These are phyloP conservation scores for Phoenicopterus ruber DNA, from an alignment of 2,113 vertebrate genomes.

Conservation along the genomic window DNA sequence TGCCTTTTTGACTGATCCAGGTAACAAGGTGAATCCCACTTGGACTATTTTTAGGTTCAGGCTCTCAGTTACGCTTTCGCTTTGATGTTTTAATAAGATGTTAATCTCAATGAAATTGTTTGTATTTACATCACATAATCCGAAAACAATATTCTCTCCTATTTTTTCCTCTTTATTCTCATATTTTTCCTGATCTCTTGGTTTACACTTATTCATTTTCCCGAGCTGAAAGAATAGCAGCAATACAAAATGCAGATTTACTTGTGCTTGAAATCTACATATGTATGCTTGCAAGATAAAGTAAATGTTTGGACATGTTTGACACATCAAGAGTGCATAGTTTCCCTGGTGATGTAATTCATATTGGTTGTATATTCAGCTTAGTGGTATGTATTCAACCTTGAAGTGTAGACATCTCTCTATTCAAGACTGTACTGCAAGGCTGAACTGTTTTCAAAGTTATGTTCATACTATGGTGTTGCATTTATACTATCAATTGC, in stretches of 20 bases:
- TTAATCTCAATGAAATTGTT: background rate
- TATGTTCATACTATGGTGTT: background rate
- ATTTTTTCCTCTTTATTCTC: background rate
- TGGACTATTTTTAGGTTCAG: background rate
- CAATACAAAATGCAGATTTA: background rate
- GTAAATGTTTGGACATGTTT: constrained; percentile 2
- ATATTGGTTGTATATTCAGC: background rate
- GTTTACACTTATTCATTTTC: background rate
- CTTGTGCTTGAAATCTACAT: background rate
- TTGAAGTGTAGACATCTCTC: background rate
- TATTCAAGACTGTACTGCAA: background rate
- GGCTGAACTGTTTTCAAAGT: background rate
- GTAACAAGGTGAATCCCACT: background rate
- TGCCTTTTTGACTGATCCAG: background rate
- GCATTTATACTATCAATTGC: background rate
- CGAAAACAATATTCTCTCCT: background rate
- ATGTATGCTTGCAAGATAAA: background rate
- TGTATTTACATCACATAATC: background rate
- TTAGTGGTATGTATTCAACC: background rate
- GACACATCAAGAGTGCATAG: background rate
- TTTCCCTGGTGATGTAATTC: background rate
- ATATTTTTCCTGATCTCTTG: background rate
- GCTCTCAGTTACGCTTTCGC: background rate
- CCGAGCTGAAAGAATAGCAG: background rate
- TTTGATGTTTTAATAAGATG: background rate